phyloP scores from a whole-genome alignment of 2,888 invertebrate genomes.

The Adelphocoris suturalis region DNA sequence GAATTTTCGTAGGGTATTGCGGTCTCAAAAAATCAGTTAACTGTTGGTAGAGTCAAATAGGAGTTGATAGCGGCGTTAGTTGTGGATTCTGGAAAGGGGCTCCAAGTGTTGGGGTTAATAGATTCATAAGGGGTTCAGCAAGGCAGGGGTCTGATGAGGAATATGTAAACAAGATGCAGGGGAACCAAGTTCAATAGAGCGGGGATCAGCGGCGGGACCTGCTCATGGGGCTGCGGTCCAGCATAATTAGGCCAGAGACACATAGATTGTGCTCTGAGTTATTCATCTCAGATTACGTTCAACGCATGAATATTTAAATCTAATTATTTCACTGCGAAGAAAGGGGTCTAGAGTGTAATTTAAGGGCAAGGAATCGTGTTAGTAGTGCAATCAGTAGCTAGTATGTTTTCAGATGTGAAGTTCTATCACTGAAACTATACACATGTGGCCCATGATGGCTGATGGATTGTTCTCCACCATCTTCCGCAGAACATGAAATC shows the following conservation, averaged over 20 bases:
- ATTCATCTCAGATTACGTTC: slow-evolving; percentile 63
- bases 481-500: too few species aligned
- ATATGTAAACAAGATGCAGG: slow-evolving; percentile 63
- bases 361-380: not conserved
- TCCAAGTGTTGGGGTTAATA: slow-evolving; percentile 36
- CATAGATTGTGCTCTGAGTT: slow-evolving; percentile 59
- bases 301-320: slow-evolving; percentile 62
- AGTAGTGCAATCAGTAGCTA: not conserved
- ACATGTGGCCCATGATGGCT: too few species aligned
- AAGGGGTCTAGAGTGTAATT: not conserved
- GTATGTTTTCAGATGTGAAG: too few species aligned
- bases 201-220: slow-evolving; percentile 38
- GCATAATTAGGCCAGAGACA: slow-evolving; percentile 65
- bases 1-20: not conserved
- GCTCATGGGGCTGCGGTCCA: slow-evolving; percentile 46
- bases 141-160: slow-evolving; percentile 53
- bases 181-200: slow-evolving; percentile 51
- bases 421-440: too few species aligned
- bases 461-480: too few species aligned
- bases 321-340: slow-evolving; percentile 33
- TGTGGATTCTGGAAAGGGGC: slow-evolving; percentile 11
- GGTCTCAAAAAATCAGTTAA: not conserved
- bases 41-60: not conserved
- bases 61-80: not conserved
- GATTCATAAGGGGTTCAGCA: slow-evolving; percentile 57